Base-by-base conservation (phyloP, 2,888 invertebrate species). In the Megaustenia siamemsis region DNA sequence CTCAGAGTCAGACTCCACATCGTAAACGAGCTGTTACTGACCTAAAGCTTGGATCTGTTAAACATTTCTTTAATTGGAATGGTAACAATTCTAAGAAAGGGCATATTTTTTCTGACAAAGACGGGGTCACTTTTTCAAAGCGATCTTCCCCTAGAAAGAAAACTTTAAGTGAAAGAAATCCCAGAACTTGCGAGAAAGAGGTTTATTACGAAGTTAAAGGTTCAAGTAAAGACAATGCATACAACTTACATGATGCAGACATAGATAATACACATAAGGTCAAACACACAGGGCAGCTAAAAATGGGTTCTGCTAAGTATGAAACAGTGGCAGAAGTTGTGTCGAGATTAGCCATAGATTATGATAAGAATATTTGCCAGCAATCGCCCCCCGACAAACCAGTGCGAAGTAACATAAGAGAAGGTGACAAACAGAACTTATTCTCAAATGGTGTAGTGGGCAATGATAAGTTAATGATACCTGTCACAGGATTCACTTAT, bases 1-100 rank as follows among this genome's bases (percentile, higher is more conserved):
- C 38, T 53, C 53, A 40, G 5, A 35, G 15, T n/a, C 1, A 43
- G 18, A 68, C 86, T 1, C 43, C 87, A 15, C 84, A 88, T 43
- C 90, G 91, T 5, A 90, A 91, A 84, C 83, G 91, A n/a, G 88
- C 89, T 32, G 86, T 87, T 35, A 91, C 90, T 87, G 91, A 91
- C 82, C 88, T 91, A 89, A 88, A 88, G 83, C 87, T 91, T 88
- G 88, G 87, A 79, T 82, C 87, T n/a, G 68, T 86, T 38, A 86
- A 83, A 45, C 82, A 84, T 21, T 76, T 76, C 32, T 24, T 63
- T 3, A 82, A 83, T 38, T 66, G 82, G 78, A 28, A 43, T 28
- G 45, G 49, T 40, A 77, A 56, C 21, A 69, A 12, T 4, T 60
- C 71, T 49, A 71, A 75, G 35, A 83, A 76, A 43, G 38, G 38